Base-by-base conservation (phyloP, 2,797 vertebrate genomes). In the Strix occidentalis region DNA sequence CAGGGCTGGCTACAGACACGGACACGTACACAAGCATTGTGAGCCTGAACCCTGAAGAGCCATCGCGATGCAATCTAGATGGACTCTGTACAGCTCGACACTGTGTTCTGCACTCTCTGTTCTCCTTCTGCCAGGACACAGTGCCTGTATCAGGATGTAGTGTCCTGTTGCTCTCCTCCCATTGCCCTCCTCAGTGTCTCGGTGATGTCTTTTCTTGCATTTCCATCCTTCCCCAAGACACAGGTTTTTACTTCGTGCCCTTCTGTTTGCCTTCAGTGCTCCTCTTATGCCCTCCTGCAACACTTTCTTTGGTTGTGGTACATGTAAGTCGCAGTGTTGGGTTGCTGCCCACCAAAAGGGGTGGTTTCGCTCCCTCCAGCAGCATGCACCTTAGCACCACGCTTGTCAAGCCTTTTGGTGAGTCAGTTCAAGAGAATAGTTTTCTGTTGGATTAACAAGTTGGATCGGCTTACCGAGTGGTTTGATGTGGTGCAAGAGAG, bases 401-500 rank as follows among this genome's bases (percentile, higher is more conserved):
- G 17, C 37, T 95, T 82, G 68, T 94, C 89, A 84, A 83, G 37
- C 84, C 64, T 60, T 95, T 81, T 51, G 71, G 82, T 93, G 94
- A 97, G 82, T 96, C 92, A 95, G 64, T 93, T 80, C 45, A 61
- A 85, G 71, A 93, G 71, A 93, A 51, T 20, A 80, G 50, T 84
- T 91, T 94, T 95, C 87, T 89, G 76, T 92, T 83, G 94, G 82
- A 83, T 93, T 93, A 94, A 89, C 91, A 35, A 89, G 87, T 83
- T 93, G 87, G 82, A 87, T 97, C 51, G 2, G 60, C 1, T 89
- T 83, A 50, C 78, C 2, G 6, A 87, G 81, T 54, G 61, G 91
- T 96, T 96, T 93, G 89, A 96, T 96, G 95, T 97, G 94, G 91
- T 96, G 89, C 91, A 96, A 97, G 89, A 95, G 68, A 96, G 95